These are phyloP conservation scores for Novumbra hubbsi DNA, from an alignment of 2,797 vertebrate genomes.

Conservation along the genomic window DNA sequence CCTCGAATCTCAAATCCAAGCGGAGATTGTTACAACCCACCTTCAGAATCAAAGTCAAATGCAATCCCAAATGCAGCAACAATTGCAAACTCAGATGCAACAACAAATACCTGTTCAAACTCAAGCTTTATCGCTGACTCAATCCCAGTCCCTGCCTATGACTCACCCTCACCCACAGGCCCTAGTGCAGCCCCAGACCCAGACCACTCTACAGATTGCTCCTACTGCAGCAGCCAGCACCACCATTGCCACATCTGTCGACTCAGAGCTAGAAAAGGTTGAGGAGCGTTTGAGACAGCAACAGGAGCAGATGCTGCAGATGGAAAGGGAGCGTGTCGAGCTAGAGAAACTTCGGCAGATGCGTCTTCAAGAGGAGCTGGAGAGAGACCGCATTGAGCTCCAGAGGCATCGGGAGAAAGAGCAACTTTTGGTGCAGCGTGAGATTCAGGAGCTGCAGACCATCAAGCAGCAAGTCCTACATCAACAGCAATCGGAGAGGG, in stretches of 20 bases:
- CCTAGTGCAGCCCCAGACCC: slow-evolving; percentile 57
- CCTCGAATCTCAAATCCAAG: slow-evolving; percentile 52
- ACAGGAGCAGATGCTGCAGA: slow-evolving; percentile 91
- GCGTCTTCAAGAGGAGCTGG: slow-evolving; percentile 93
- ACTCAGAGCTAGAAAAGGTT: slow-evolving; percentile 80
- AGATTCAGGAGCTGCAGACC: slow-evolving; percentile 94
- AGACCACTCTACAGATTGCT: slow-evolving; percentile 48
- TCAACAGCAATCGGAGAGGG: slow-evolving; percentile 95
- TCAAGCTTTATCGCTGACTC: slow-evolving; percentile 68
- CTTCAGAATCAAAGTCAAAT: slow-evolving; percentile 55
- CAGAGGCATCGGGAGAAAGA: slow-evolving; percentile 96
- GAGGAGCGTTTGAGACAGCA: slow-evolving; percentile 91
- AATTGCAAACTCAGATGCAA: slow-evolving; percentile 53
- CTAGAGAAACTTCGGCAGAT: slow-evolving; percentile 93
- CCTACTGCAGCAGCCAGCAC: slow-evolving; percentile 41
- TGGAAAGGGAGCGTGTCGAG: slow-evolving; percentile 94
- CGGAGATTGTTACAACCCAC: slow-evolving; percentile 52
- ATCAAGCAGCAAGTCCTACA: slow-evolving; percentile 99
- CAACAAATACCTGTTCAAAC: slow-evolving; percentile 61
- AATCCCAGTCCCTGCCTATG: slow-evolving; percentile 62
- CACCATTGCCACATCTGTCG: slow-evolving; percentile 62
- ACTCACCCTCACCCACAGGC: slow-evolving; percentile 59
- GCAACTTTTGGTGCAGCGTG: slow-evolving; percentile 93
- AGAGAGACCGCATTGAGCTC: slow-evolving; percentile 92
- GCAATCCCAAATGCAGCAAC: slow-evolving; percentile 51